Conservation (phyloP, 2,888 invertebrate genomes). For the Tachina fera region DNA sequence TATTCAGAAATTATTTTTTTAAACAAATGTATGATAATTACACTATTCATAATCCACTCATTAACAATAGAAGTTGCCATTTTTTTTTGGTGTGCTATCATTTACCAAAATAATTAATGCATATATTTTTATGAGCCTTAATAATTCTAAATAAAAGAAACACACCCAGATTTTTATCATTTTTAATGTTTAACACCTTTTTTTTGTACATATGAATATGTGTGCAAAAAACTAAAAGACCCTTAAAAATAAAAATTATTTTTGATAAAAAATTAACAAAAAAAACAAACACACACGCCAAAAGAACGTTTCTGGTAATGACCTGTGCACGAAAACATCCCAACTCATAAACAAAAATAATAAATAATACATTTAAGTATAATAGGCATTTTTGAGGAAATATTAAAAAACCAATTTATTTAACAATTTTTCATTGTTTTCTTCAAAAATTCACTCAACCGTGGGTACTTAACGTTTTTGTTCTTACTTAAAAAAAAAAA, state of each 20-base stretch:
- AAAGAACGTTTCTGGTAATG: constrained; percentile 61
- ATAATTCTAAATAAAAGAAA: constrained; percentile 56
- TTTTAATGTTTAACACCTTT: constrained; percentile 60
- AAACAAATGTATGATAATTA: constrained; percentile 14
- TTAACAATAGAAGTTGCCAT: neutral
- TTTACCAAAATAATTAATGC: constrained; percentile 45
- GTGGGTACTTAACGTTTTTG: constrained; percentile 33
- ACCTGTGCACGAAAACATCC: constrained; percentile 19
- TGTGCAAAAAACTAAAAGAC: constrained; percentile 33
- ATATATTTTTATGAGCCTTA: constrained; percentile 44
- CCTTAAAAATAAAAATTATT: constrained; percentile 28
- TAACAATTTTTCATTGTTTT: constrained; percentile 49
- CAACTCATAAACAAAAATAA: neutral
- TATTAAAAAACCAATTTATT: constrained; percentile 41
- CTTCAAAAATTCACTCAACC: constrained; percentile 50
- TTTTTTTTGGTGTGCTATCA: constrained; percentile 1
- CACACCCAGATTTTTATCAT: constrained; percentile 67
- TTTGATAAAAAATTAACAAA: constrained; percentile 5
- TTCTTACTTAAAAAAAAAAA: neutral
- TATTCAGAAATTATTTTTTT: neutral
- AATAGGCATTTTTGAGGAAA: constrained; percentile 13
- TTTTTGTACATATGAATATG: neutral
- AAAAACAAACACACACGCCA: constrained; percentile 53
- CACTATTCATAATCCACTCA: neutral
- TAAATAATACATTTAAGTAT: neutral